Evolutionary conservation across 2,113 vertebrate species (phyloP).

Genomic region (Oreotrochilus melanogaster): DNA sequence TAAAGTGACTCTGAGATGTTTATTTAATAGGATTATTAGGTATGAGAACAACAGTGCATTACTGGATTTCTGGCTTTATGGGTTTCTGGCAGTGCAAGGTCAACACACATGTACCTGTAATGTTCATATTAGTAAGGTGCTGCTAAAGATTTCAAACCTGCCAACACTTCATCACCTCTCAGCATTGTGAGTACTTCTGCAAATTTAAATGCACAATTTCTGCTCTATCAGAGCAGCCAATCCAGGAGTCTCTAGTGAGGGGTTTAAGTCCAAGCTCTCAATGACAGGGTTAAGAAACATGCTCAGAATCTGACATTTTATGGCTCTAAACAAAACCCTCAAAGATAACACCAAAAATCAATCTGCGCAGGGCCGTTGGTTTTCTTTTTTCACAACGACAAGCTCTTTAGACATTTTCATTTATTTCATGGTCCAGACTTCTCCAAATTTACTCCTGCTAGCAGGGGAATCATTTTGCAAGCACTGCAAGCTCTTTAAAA

Average conservation of each 20-base stretch:
- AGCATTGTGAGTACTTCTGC: not conserved
- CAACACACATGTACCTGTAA: not conserved
- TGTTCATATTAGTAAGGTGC: not conserved
- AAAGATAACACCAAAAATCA: not conserved
- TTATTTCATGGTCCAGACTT: not conserved
- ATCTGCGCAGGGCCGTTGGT: not conserved
- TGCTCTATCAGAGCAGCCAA: not conserved
- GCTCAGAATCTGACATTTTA: not conserved
- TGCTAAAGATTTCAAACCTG: not conserved
- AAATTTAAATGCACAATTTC: not conserved
- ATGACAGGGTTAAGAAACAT: not conserved
- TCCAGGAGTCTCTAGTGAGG: not conserved
- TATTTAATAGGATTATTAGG: conserved; percentile 36
- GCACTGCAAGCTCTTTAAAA: not conserved
- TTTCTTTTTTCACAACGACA: not conserved
- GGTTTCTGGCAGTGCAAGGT: not conserved
- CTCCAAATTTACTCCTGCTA: not conserved
- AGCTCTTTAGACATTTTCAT: not conserved
- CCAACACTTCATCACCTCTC: not conserved
- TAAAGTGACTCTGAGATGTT: conserved; percentile 22
- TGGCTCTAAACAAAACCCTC: not conserved
- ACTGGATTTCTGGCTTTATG: not conserved
- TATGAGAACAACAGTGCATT: conserved; percentile 1
- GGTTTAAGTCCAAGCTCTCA: not conserved
- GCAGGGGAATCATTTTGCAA: not conserved